Conservation (phyloP, 2,797 vertebrate species). For the Alcedo atthis region DNA sequence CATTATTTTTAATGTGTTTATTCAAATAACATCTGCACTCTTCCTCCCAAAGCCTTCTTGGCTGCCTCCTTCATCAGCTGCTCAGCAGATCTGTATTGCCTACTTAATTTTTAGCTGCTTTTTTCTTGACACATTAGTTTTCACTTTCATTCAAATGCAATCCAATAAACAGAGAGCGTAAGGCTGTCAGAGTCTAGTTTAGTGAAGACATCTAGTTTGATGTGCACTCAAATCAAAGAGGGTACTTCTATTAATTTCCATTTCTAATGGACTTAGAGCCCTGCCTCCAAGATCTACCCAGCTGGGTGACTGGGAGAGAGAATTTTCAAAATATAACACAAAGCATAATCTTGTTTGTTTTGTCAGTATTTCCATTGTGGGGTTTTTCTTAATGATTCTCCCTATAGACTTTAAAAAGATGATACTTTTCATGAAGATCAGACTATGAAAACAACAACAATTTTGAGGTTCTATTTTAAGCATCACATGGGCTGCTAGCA, state of each 20-base stretch:
- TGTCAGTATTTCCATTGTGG: not conserved
- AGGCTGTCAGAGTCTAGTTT: not conserved
- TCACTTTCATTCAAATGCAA: slow-evolving; percentile 10
- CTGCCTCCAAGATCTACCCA: not conserved
- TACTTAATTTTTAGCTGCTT: not conserved
- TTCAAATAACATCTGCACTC: not conserved
- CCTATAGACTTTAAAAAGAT: not conserved
- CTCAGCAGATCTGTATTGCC: not conserved
- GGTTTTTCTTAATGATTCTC: not conserved
- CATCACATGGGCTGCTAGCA: not conserved
- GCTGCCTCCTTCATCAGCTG: not conserved
- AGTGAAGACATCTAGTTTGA: not conserved
- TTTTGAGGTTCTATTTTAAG: not conserved
- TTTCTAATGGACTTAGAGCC: not conserved
- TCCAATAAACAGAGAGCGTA: not conserved
- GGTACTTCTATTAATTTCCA: not conserved
- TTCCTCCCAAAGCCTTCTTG: not conserved
- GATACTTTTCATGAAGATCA: not conserved
- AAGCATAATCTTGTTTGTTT: not conserved
- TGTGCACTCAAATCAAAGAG: not conserved
- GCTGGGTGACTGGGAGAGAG: not conserved
- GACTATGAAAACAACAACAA: not conserved
- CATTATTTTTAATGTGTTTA: not conserved
- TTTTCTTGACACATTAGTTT: not conserved
- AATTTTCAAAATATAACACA: not conserved